Evolutionary conservation across 2,113 vertebrate species (phyloP), one percentile per base, ranked within the genome.

Genomic region (Phaethon lepturus): DNA sequence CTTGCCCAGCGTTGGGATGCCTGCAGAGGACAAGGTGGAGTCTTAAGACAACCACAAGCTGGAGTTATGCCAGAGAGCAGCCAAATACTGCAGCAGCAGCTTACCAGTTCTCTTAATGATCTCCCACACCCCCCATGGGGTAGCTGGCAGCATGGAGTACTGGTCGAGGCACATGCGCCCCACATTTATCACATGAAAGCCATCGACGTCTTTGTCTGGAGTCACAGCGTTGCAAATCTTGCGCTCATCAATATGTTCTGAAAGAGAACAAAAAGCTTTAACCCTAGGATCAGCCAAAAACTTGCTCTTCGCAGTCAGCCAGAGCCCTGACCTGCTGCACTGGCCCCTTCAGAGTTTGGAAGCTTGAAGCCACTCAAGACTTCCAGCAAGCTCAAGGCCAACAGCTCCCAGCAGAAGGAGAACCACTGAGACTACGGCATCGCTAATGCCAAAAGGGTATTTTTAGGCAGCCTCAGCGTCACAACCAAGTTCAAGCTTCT

Each of bases 121-220:
- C 96, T 99, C 99, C 99, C 98, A 99, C 47, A 99, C 99, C 0
- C 99, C 99, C 99, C 99, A 99, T 1, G 99, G 99, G 2, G 99
- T 99, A 31, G 99, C 99, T 0, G 99, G 99, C 63, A 99, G 98
- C 99, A 99, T 99, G 93, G 99, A 98, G 82, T 98, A 97, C 95
- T 99, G 99, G 96, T 99, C 99, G 62, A 99, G 97, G 95, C 99
- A 99, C 99, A 99, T 98, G 28, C 99, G 98, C 6, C 99, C 99
- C 42, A 99, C 99, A 0, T 99, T 99, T 25, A 99, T 98, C 23
- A 99, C 99, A 0, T 99, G 99, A 84, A 99, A 99, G 28, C 99
- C 99, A 5, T 99, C 99, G 6, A 99, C 99, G 1, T 99, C 99
- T 96, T 99, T 99, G 52, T 98, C 98, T 0, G 99, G 99, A 60